Evolutionary conservation across 2,888 invertebrate species (phyloP), one percentile per base, ranked within the genome.

Genomic region (Apamea epomidion): DNA sequence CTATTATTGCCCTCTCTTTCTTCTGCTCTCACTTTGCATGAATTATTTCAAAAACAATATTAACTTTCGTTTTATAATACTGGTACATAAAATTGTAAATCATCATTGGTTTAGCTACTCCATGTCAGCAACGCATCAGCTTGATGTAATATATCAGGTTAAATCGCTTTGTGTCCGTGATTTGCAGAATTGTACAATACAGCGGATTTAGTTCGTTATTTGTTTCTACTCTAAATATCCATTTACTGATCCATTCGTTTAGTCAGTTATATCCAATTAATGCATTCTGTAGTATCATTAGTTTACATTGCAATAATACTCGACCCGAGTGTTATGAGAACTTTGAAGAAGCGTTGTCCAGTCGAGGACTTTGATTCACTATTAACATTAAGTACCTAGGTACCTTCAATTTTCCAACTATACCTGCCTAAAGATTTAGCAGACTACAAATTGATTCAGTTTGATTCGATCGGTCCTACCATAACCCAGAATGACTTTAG

Each of bases 1-100:
- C 90, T 92, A 93, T 95, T 95, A 95, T 93, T 87, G 91, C 92
- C 90, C 91, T 90, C 92, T 91, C 90, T 91, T 91, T 92, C 91
- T 89, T 87, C 88, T 80, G 83, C 80, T 89, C 82, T 87, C 86
- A 90, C 90, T 92, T 92, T 91, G 90, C 90, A 91, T 92, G 91
- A 91, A 91, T 92, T 92, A 93, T 92, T 92, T 92, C 88, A 89
- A 90, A 89, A 89, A 80, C 81, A 87, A 87, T 89, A 88, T 83
- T 90, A 86, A 87, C 78, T 80, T 85, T 48, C 54, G 21, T 73
- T 87, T 75, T 74, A 64, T 65, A 81, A 64, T 69, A 81, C 21
- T 72, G 48, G 62, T 51, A 69, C 68, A 74, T 78, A 48, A 69
- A 77, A 74, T 80, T 72, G 1, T 42, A 74, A 81, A 75, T 70